These are phyloP conservation scores for Porites lutea DNA, from an alignment of 64 coral and sea anemone genomes.

Conservation along the genomic window DNA sequence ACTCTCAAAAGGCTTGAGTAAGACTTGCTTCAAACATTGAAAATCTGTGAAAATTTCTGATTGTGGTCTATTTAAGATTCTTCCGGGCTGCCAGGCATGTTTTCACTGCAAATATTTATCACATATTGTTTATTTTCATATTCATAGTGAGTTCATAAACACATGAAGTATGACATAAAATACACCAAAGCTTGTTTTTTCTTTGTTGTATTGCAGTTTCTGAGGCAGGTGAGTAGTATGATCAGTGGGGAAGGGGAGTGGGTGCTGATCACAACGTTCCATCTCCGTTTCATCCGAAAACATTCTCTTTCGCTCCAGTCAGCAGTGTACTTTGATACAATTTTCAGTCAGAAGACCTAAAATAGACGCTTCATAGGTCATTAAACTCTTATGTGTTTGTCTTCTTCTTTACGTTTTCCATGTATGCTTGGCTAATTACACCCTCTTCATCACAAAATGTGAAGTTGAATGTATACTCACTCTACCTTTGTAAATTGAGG, in stretches of 20 bases:
- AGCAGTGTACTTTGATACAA: background rate
- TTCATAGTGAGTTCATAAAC: background rate
- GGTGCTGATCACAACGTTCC: background rate
- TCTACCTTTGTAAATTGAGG: slow-evolving; percentile 7
- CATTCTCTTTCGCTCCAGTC: background rate
- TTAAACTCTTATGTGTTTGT: slow-evolving; percentile 1
- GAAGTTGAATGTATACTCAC: background rate
- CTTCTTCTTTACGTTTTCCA: background rate
- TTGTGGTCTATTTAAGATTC: too few relatives aligned
- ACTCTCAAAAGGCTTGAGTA: too few relatives aligned
- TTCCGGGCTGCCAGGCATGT: too few relatives aligned
- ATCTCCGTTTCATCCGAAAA: background rate
- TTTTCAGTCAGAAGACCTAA: slow-evolving; percentile 6
- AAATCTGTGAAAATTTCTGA: too few relatives aligned
- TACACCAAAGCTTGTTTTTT: too few relatives aligned
- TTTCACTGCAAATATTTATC: background rate
- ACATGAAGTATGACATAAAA: too few relatives aligned
- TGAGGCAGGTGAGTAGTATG: background rate
- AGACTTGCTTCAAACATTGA: too few relatives aligned
- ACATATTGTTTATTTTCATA: background rate
- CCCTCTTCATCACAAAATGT: background rate
- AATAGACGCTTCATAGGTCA: slow-evolving; percentile 5
- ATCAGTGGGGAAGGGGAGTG: background rate
- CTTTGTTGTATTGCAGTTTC: too few relatives aligned
- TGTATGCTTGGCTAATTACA: background rate